Evolutionary conservation across 2,888 invertebrate species (phyloP), one percentile per base, ranked within the genome.

Genomic region (Brenthis hecate): DNA sequence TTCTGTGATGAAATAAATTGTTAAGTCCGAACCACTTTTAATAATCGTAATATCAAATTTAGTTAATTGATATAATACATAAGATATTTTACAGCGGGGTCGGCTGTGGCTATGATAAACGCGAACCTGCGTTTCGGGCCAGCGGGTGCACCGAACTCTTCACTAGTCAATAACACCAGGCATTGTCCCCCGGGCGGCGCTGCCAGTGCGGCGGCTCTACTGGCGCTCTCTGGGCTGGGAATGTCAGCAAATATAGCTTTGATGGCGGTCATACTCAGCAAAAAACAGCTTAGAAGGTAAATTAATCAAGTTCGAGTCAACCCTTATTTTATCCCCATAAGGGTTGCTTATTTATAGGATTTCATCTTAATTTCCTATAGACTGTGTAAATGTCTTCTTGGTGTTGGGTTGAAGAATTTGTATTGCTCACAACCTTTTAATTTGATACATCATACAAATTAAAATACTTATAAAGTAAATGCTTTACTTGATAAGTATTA

Each of bases 171-270:
- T 77, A 95, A 95, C 85, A 94, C 95, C 72, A 95, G 96, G 86
- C 95, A 95, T 81, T 97, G 97, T 82, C 96, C 96, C 79, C 96
- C 97, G 51, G 96, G 96, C 13, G 96, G 96, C 69, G 95, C 95
- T 28, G 95, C 96, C 2, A 96, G 96, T 84, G 97, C 97, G 3
- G 95, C 95, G 1, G 94, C 97, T 19, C 94, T 97, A 76, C 94
- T 97, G 78, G 95, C 96, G 61, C 93, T 97, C 13, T 96, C 96
- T 4, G 94, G 95, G 5, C 93, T 97, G 73, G 97, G 97, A 69
- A 96, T 97, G 94, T 95, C 95, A 0, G 96, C 97, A 47, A 97
- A 97, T 87, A 89, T 97, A 74, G 95, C 96, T 48, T 94, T 97
- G 65, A 97, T 97, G 96, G 94, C 95, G 13, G 95, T 97, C 75